Base-by-base conservation (phyloP, 2,113 vertebrate species). In the Aepyceros melampus region DNA sequence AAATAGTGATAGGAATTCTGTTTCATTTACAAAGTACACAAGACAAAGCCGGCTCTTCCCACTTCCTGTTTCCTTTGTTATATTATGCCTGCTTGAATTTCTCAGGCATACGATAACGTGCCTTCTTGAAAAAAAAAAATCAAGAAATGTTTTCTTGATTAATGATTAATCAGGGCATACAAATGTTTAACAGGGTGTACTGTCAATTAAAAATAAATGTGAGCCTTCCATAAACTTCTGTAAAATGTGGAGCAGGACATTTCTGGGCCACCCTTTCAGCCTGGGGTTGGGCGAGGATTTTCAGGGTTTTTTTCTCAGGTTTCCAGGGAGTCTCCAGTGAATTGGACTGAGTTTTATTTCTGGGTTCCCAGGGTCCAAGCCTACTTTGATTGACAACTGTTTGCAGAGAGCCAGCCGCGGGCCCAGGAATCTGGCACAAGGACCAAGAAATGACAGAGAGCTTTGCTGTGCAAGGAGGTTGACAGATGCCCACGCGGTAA, bases 261-360 rank as follows among this genome's bases (percentile, higher is more conserved):
- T 40, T 36, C 33, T 19, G 17, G 45, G 33, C 60, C 25, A 36
- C 14, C 16, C 43, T 56, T 58, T 84, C 1, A 43, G 36, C n/a
- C 51, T 16, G 21, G 0, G 5, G 58, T 16, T 43, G 21, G 4
- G 78, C 23, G 43, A 15, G 40, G 67, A 64, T 86, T 85, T 29
- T 45, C 53, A 31, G 16, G 51, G 19, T 6, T 33, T 71, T 25
- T 71, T 64, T 19, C 79, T 94, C 71, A 2, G 60, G 89, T 96
- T 82, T 94, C 94, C 89, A 89, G 43, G 79, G 96, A 86, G 43
- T 76, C 89, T 94, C 79, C 96, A 89, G 29, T 82, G 64, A 92
- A 21, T 17, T 19, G 94, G 23, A 94, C 7, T 55, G 82, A 49
- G 33, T 40, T 76, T 43, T 64, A 10, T 11, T 60, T 47, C 89